Base-by-base conservation (phyloP, 1,140 invertebrate genomes). In the Diachasma alloeum region DNA sequence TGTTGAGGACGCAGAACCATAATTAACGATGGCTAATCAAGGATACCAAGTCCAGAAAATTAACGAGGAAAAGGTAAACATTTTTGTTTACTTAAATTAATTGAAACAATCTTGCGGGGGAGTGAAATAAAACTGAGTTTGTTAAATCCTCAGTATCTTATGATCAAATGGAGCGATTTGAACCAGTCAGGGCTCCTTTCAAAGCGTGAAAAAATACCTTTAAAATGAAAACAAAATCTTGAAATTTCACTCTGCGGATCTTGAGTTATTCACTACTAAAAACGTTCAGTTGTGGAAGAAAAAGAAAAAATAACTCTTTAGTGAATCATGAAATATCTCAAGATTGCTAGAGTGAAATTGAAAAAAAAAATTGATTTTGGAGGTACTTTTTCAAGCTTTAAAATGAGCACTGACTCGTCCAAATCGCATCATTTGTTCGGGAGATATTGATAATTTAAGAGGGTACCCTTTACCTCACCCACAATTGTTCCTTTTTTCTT, bases 51-150 rank as follows among this genome's bases (percentile, higher is more conserved):
- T 86, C 2, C 83, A 75, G 73, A 31, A 81, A 70, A 81, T 84
- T 13, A 77, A 81, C 63, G 74, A 80, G 1, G 85, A 84, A 31
- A 86, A 86, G 81, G 85, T 85, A 77, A 75, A 39, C 19, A 46
- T 4, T 36, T 9, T 17, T 42, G 19, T 31, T 63, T 4, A 15
- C 9, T 0, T 76, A 56, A 46, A 11, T 46, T 4, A 11, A 11
- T 46, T 46, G n/a, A 46, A 11, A 4, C 1, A 9, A 2, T 3
- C 44, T 46, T 46, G 2, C 2, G n/a, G 10, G 3, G 44, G 11
- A 46, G 17, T 53, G 10, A 15, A 53, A 22, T 17, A 4, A 13
- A 37, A 74, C 31, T 11, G 31, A 31, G 6, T 3, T 31, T 39
- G 17, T 11, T 37, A 74, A 59, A 26, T 22, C n/a, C 3, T 46